These are phyloP conservation scores for Falcaria lacertinaria DNA, from an alignment of 2,888 invertebrate species.

Conservation along the genomic window DNA sequence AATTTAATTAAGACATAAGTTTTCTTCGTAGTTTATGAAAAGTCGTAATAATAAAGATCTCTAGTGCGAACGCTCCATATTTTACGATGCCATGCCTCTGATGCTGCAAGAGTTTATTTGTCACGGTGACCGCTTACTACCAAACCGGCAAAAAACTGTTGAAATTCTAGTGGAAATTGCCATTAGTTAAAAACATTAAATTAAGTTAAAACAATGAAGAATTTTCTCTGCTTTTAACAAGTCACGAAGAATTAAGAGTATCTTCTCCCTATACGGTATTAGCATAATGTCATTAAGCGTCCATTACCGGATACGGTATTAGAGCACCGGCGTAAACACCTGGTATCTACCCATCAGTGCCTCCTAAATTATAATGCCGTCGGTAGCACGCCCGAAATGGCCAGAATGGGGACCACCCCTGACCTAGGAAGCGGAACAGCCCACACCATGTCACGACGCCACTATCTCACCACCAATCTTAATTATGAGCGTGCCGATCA, in stretches of 20 bases:
- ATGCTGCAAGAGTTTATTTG: too few species aligned
- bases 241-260: not conserved
- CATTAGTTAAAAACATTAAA: too few species aligned
- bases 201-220: not conserved
- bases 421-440: slow-evolving; percentile 74
- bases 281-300: slow-evolving; percentile 3
- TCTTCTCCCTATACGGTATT: not conserved
- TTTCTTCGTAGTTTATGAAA: too few species aligned
- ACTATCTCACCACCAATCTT: slow-evolving; percentile 65
- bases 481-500: slow-evolving; percentile 78
- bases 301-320: slow-evolving; percentile 17
- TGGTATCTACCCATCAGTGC: slow-evolving; percentile 29
- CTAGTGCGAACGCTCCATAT: too few species aligned
- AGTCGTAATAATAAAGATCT: too few species aligned
- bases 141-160: too few species aligned
- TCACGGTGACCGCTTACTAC: too few species aligned
- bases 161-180: too few species aligned
- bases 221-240: not conserved
- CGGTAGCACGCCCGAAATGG: slow-evolving; percentile 43
- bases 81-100: too few species aligned
- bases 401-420: slow-evolving; percentile 51
- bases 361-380: slow-evolving; percentile 25
- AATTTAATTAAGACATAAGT: too few species aligned
- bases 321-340: slow-evolving; percentile 21
- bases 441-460: slow-evolving; percentile 70